Evolutionary conservation across 2,113 vertebrate genomes (phyloP).

Genomic region (Ophiodon elongatus): DNA sequence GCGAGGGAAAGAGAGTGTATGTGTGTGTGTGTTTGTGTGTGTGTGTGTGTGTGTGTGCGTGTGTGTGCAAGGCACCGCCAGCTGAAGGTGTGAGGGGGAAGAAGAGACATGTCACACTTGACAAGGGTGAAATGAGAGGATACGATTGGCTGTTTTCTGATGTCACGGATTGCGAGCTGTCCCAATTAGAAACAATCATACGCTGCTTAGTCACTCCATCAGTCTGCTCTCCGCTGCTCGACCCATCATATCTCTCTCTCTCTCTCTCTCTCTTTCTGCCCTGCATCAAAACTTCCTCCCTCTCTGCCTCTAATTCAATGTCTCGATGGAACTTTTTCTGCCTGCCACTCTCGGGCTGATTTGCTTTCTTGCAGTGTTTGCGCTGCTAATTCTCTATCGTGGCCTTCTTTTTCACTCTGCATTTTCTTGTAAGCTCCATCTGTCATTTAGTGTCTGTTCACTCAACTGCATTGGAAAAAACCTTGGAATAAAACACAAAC

Average conservation of each 20-base stretch:
- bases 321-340: constrained; percentile 5
- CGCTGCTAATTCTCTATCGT: constrained; percentile 2
- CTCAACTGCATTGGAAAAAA: not conserved
- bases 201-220: constrained; percentile 56
- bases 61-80: not conserved
- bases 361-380: not conserved
- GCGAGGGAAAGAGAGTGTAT: not conserved
- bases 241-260: not conserved
- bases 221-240: constrained; percentile 34
- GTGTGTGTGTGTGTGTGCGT: not conserved
- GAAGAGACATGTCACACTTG: constrained; percentile 73
- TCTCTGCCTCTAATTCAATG: constrained; percentile 16
- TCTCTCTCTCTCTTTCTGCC: not conserved
- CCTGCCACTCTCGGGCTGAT: constrained; percentile 4
- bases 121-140: constrained; percentile 68
- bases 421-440: not conserved
- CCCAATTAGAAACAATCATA: constrained; percentile 73
- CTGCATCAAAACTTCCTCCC: not conserved
- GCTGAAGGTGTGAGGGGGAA: constrained; percentile 56
- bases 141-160: constrained; percentile 73
- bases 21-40: not conserved
- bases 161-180: constrained; percentile 57
- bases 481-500: not conserved
- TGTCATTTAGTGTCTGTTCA: not conserved
- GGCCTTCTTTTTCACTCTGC: not conserved